Evolutionary conservation across 2,113 vertebrate genomes (phyloP), one percentile per base, ranked within the genome.

Genomic region (Delphinus delphis): DNA sequence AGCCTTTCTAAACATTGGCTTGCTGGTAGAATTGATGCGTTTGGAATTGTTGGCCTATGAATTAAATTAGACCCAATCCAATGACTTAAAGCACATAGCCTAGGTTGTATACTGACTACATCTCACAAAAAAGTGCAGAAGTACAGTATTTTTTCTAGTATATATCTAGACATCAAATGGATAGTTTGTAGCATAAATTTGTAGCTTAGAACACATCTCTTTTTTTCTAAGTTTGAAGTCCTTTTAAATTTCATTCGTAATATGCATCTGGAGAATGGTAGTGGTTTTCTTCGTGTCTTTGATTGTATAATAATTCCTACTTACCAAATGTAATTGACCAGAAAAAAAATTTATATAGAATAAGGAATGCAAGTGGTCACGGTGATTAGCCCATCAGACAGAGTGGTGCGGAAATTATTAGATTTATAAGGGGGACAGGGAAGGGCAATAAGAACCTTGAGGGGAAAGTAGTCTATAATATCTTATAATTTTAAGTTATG

Each of bases 61-160:
- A 96, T 96, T 84, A 90, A 84, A 84, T 94, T 95, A 79, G 58
- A 73, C 28, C 21, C 62, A 89, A 80, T 79, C 36, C 82, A 86
- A 33, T 50, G 63, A 67, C 25, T 96, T 87, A 62, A 97, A 74
- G 71, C 33, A 41, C 13, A 10, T 4, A 70, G 41, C 41, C 23
- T 92, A 8, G 8, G 3, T 90, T 83, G 31, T 47, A 11, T 73
- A 77, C 28, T 63, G n/a, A 71, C 65, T 92, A 0, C 21, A 44
- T 95, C 96, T 97, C 80, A 68, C 33, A 65, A 80, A 58, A 21
- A 21, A 74, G 31, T 85, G 2, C 50, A 60, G 53, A 88, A 67
- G 33, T 58, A 53, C 50, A 83, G 0, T 76, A 8, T 33, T 83
- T 92, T 96, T 91, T 74, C 60, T 80, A 73, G 44, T 1, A 18